phyloP scores from a whole-genome alignment of 2,797 vertebrate species.

The Lerista edwardsae region DNA sequence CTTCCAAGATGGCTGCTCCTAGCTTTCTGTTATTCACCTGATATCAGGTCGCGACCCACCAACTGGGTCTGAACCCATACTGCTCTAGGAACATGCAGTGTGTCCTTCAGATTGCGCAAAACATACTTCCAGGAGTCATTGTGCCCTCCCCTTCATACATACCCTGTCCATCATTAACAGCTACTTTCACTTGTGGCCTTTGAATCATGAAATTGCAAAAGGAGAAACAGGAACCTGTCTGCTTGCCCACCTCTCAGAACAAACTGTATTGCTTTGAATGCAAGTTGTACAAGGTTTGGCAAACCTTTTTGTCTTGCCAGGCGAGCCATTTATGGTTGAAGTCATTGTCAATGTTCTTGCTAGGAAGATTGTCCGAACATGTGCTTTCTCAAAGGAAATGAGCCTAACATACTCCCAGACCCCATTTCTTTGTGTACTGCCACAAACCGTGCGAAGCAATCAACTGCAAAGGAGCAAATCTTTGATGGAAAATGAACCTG shows the following conservation, averaged over 20 bases:
- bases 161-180: background rate
- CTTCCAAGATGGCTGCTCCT: too few relatives aligned
- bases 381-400: conserved; percentile 63
- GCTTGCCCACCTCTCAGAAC: background rate
- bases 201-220: too few relatives aligned
- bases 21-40: too few relatives aligned
- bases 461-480: conserved; percentile 14
- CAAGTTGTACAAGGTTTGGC: conserved; percentile 71
- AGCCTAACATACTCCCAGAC: background rate
- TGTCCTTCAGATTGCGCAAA: background rate
- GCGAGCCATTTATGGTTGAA: conserved; percentile 44
- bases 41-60: too few relatives aligned
- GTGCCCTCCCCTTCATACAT: background rate
- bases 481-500: conserved; percentile 23
- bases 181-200: background rate
- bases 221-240: background rate
- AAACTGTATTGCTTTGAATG: conserved; percentile 70
- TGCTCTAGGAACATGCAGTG: background rate
- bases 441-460: background rate
- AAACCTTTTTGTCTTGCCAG: conserved; percentile 60
- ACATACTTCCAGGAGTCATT: background rate
- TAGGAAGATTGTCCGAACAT: conserved; percentile 68
- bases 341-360: conserved; percentile 74
- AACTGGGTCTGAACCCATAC: too few relatives aligned
- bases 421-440: background rate